These are phyloP conservation scores for Phymastichus coffea DNA, from an alignment of 1,140 invertebrate species.

Conservation along the genomic window DNA sequence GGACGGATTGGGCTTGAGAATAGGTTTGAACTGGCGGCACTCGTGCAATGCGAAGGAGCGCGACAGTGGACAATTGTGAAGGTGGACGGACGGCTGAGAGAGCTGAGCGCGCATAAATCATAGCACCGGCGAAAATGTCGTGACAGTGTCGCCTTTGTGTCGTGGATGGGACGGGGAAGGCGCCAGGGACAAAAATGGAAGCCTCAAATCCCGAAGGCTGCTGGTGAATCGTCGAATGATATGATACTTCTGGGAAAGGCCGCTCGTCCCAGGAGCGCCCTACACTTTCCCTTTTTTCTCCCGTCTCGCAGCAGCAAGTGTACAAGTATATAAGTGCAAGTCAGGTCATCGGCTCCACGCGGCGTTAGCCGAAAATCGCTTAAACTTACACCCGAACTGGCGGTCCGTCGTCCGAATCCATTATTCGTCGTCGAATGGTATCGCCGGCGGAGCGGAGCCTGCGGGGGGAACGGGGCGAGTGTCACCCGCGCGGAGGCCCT, in stretches of 20 bases:
- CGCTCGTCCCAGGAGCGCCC: too few species aligned
- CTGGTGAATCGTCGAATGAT: constrained; percentile 24
- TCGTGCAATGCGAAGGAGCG: too few species aligned
- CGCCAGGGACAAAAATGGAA: constrained; percentile 23
- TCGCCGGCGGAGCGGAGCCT: constrained; percentile 5
- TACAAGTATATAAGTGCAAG: background rate
- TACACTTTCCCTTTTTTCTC: too few species aligned
- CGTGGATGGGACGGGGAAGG: constrained; percentile 7
- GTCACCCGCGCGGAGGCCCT: constrained; percentile 3
- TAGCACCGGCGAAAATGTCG: constrained; percentile 18
- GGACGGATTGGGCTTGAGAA: too few species aligned
- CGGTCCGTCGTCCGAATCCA: constrained; percentile 4
- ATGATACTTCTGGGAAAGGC: constrained; percentile 19
- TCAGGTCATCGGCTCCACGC: background rate
- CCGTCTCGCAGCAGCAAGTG: background rate
- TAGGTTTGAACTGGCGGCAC: too few species aligned
- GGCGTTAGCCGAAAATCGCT: background rate
- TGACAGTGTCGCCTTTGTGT: constrained; percentile 17
- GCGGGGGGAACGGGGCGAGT: background rate
- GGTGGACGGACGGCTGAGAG: too few species aligned
- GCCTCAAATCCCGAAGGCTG: constrained; percentile 17
- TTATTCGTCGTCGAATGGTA: constrained; percentile 16
- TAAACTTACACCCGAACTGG: background rate
- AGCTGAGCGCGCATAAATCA: constrained; percentile 23
- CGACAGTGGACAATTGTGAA: too few species aligned